These are phyloP conservation scores for Sinocyclocheilus anophthalmus DNA, from an alignment of 2,113 vertebrate genomes.

Conservation along the genomic window DNA sequence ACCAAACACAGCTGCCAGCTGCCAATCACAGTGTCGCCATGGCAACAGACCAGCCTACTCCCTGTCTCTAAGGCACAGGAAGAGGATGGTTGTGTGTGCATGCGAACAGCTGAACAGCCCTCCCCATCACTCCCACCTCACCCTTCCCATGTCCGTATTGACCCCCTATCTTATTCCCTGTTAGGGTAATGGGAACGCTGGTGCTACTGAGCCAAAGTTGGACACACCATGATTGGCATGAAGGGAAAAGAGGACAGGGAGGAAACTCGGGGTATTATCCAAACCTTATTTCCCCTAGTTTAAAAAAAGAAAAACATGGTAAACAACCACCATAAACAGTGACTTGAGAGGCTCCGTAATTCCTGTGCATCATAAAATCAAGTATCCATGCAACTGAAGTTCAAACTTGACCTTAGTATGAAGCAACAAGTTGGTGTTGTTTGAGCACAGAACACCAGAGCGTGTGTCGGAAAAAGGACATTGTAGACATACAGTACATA, in stretches of 20 bases:
- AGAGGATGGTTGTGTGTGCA: slow-evolving; percentile 45
- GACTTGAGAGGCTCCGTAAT: neutral
- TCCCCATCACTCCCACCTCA: slow-evolving; percentile 5
- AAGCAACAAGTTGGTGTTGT: slow-evolving; percentile 5
- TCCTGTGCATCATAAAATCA: neutral
- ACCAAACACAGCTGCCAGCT: slow-evolving; percentile 66
- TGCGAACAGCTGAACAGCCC: slow-evolving; percentile 60
- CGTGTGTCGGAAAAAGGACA: slow-evolving; percentile 5
- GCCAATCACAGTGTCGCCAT: slow-evolving; percentile 65
- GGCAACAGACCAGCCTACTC: slow-evolving; percentile 63
- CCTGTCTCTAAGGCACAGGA: slow-evolving; percentile 62
- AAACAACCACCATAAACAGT: neutral
- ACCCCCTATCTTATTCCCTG: slow-evolving; percentile 57
- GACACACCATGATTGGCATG: slow-evolving; percentile 42
- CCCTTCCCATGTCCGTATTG: slow-evolving; percentile 42
- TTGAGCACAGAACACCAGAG: too few relatives aligned
- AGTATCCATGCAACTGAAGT: neutral
- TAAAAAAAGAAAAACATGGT: neutral
- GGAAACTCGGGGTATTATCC: neutral
- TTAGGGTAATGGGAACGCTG: slow-evolving; percentile 61
- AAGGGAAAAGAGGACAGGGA: neutral
- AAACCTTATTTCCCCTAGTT: neutral
- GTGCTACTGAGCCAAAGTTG: slow-evolving; percentile 56
- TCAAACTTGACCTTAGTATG: neutral
- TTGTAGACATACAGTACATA: slow-evolving; percentile 9